Percentiles rank a stretch among this genome's conserved stretches.
phyloP scores from a whole-genome alignment of 2,797 vertebrate species.

The Acanthurus leucopareius region DNA sequence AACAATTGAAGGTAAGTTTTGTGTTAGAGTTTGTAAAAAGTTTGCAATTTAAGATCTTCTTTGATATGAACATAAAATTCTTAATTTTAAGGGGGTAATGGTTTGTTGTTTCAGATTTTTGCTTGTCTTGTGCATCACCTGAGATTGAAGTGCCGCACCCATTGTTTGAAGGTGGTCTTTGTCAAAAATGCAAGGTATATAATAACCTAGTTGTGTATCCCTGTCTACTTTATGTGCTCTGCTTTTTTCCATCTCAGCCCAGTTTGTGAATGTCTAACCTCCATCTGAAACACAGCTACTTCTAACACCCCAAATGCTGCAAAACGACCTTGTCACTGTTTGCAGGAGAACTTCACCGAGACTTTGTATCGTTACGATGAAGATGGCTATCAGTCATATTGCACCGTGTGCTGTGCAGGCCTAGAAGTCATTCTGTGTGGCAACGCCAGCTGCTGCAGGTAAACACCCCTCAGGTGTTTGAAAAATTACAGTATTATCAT shows the following conservation, averaged over 20 bases:
- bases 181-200: slow-evolving; percentile 87
- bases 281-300: slow-evolving; percentile 36
- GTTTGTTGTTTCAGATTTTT: slow-evolving; percentile 80
- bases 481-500: not conserved
- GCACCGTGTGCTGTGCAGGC: slow-evolving; percentile 86
- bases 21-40: not conserved
- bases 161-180: slow-evolving; percentile 86
- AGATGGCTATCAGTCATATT: slow-evolving; percentile 89
- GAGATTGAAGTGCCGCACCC: slow-evolving; percentile 80
- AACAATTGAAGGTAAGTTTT: slow-evolving; percentile 78
- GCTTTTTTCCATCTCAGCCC: slow-evolving; percentile 40
- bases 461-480: slow-evolving; percentile 17
- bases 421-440: slow-evolving; percentile 86
- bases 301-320: slow-evolving; percentile 31
- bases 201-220: not conserved
- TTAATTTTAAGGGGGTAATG: not conserved
- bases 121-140: slow-evolving; percentile 82
- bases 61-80: not conserved
- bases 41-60: not conserved
- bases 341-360: slow-evolving; percentile 86
- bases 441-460: slow-evolving; percentile 88
- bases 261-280: slow-evolving; percentile 47
- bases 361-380: slow-evolving; percentile 87
- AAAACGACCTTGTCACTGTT: slow-evolving; percentile 9
- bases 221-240: slow-evolving; percentile 9